Evolutionary conservation across 2,113 vertebrate species (phyloP).

Genomic region (Pelecanus crispus): DNA sequence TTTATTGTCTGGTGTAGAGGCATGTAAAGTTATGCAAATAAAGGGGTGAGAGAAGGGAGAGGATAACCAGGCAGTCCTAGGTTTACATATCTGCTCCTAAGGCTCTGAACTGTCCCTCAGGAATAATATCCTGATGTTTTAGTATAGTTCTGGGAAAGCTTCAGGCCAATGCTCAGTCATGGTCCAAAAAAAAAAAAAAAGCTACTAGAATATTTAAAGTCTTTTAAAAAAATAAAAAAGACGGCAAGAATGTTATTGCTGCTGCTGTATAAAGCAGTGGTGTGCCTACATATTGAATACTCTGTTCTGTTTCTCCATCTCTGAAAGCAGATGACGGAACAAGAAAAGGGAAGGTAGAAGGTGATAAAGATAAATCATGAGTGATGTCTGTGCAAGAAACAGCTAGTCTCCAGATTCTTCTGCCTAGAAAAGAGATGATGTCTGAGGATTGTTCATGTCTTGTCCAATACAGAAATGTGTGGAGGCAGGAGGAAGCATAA

Average conservation of each 20-base stretch:
- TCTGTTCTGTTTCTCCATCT: not conserved
- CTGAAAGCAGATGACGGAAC: not conserved
- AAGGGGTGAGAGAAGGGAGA: not conserved
- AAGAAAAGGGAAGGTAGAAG: not conserved
- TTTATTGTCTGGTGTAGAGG: not conserved
- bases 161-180: not conserved
- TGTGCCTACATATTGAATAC: accelerated
- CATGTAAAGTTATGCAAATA: not conserved
- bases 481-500: not conserved
- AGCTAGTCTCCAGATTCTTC: not conserved
- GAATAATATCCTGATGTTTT: not conserved
- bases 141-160: not conserved
- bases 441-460: not conserved
- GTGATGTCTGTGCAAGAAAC: not conserved
- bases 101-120: not conserved
- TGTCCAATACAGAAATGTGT: not conserved
- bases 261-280: not conserved
- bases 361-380: not conserved
- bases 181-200: not conserved
- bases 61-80: too few relatives aligned
- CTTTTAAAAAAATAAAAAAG: not conserved
- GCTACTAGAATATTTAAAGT: too few relatives aligned
- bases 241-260: not conserved
- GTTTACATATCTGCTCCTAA: accelerated
- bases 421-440: too few relatives aligned